phyloP scores from a whole-genome alignment of 2,888 invertebrate genomes.

The Lampropteryx suffumata region DNA sequence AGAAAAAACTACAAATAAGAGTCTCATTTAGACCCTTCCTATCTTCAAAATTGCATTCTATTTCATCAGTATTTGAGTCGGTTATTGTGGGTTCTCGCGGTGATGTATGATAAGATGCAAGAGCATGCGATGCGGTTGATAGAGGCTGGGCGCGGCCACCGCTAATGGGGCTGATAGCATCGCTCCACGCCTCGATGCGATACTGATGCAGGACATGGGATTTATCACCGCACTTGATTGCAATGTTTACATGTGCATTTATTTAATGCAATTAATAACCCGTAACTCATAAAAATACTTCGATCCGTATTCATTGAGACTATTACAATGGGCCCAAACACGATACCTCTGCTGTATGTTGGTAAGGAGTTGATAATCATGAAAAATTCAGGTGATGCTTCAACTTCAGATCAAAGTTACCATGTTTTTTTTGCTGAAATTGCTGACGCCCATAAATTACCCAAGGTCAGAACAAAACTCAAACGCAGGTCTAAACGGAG shows the following conservation, averaged over 20 bases:
- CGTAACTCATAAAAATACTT: too few relatives aligned
- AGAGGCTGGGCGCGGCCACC: constrained; percentile 71
- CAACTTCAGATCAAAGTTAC: too few relatives aligned
- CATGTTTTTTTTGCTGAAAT: too few relatives aligned
- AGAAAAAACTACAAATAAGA: constrained; percentile 49
- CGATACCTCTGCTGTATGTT: too few relatives aligned
- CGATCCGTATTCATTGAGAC: too few relatives aligned
- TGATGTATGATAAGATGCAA: constrained; percentile 51
- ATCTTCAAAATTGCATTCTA: constrained; percentile 37
- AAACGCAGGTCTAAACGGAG: too few relatives aligned
- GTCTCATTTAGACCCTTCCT: constrained; percentile 26
- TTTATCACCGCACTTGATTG: constrained; percentile 27
- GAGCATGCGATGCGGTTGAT: constrained; percentile 63
- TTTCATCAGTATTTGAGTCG: constrained; percentile 27
- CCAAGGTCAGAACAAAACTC: too few relatives aligned
- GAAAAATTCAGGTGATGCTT: too few relatives aligned
- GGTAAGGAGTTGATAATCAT: too few relatives aligned
- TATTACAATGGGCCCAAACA: too few relatives aligned
- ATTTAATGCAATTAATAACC: too few relatives aligned
- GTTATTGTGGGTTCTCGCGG: constrained; percentile 31
- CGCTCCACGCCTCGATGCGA: constrained; percentile 67
- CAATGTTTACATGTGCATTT: not conserved
- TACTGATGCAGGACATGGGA: constrained; percentile 23
- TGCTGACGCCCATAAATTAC: too few relatives aligned
- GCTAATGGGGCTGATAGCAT: constrained; percentile 79